phyloP scores from a whole-genome alignment of 2,888 invertebrate species.

The Isoperla grammatica region DNA sequence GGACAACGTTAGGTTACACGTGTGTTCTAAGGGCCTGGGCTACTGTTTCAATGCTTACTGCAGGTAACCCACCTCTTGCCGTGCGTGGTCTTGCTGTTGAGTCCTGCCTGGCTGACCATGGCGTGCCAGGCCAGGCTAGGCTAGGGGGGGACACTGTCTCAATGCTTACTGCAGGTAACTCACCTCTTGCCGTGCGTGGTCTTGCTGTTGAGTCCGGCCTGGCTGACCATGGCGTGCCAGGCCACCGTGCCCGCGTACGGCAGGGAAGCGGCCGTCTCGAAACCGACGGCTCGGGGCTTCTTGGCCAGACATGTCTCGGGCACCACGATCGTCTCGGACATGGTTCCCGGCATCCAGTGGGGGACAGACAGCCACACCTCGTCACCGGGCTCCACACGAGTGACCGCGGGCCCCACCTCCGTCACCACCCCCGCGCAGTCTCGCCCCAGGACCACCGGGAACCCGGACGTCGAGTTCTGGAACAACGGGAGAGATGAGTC shows the following conservation, averaged over 20 bases:
- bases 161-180: too few relatives aligned
- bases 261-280: slow-evolving; percentile 55
- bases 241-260: slow-evolving; percentile 56
- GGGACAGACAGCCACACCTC: slow-evolving; percentile 55
- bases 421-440: slow-evolving; percentile 57
- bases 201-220: slow-evolving; percentile 46
- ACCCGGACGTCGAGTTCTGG: slow-evolving; percentile 41
- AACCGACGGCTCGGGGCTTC: slow-evolving; percentile 52
- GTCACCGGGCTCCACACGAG: slow-evolving; percentile 55
- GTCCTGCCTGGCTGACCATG: slow-evolving; percentile 44
- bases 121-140: too few relatives aligned
- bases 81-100: slow-evolving; percentile 47
- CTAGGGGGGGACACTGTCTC: too few relatives aligned
- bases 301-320: slow-evolving; percentile 47
- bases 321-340: slow-evolving; percentile 52
- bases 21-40: too few relatives aligned
- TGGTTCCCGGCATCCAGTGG: slow-evolving; percentile 53
- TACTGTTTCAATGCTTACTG: too few relatives aligned
- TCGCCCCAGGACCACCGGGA: slow-evolving; percentile 55
- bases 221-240: slow-evolving; percentile 47
- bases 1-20: too few relatives aligned
- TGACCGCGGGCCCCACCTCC: slow-evolving; percentile 54
- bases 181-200: slow-evolving; percentile 51
- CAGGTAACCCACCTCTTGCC: slow-evolving; percentile 53
- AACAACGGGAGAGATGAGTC: too few relatives aligned